A percentile compares a stretch with the other conserved stretches of the same genome.
These are phyloP conservation scores for Tenodera sinensis DNA, from an alignment of 2,888 invertebrate species.

Conservation along the genomic window DNA sequence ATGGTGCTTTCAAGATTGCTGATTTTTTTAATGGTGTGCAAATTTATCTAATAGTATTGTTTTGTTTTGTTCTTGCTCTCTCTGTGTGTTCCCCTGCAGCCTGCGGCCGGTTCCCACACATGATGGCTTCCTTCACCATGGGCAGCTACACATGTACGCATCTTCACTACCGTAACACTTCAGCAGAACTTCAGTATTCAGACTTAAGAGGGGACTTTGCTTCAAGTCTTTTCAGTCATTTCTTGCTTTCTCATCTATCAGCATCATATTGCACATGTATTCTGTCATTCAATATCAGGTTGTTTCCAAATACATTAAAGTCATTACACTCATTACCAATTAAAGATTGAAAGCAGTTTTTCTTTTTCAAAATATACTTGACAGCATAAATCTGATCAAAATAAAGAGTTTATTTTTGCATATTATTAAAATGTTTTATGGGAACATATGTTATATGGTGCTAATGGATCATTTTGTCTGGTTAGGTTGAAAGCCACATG, in stretches of 20 bases:
- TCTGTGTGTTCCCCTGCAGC: slow-evolving; percentile 50
- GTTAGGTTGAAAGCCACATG: slow-evolving; percentile 26
- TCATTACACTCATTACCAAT: no score
- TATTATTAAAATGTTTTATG: no score
- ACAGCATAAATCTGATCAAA: no score
- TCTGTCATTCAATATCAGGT: not conserved
- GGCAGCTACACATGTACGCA: slow-evolving; percentile 88
- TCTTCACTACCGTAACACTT: not conserved
- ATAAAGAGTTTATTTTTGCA: no score
- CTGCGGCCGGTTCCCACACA: slow-evolving; percentile 77
- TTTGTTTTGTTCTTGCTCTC: slow-evolving; percentile 9
- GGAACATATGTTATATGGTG: not conserved
- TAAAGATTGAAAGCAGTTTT: no score
- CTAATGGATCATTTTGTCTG: not conserved
- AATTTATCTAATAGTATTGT: not conserved
- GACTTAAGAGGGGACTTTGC: not conserved
- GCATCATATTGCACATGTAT: not conserved
- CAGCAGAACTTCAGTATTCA: not conserved
- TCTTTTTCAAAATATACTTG: no score
- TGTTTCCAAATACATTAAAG: no score
- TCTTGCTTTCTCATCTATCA: not conserved
- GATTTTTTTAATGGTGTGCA: not conserved
- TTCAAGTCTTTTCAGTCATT: not conserved
- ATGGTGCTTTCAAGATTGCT: not conserved
- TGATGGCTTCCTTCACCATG: slow-evolving; percentile 76